A percentile compares a stretch with the other conserved stretches of the same genome.
phyloP scores from a whole-genome alignment of 2,797 vertebrate genomes.

The Sebastes trivittatus region DNA sequence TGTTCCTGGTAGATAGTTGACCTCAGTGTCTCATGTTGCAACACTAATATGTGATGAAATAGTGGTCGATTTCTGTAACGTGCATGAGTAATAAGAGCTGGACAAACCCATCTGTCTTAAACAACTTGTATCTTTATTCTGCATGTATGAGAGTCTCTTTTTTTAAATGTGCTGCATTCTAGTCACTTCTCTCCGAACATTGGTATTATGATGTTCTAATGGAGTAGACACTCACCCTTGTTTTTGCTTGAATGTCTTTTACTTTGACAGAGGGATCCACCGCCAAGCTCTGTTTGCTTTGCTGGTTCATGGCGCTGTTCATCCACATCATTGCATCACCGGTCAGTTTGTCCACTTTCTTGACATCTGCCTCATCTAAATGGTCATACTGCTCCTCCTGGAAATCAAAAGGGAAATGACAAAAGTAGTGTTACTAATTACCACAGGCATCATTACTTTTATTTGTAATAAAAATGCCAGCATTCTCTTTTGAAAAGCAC shows the following conservation, averaged over 20 bases:
- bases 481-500: constrained; percentile 66
- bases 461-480: background rate
- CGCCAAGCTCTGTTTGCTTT: constrained; percentile 91
- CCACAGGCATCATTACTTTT: background rate
- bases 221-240: constrained; percentile 83
- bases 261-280: constrained; percentile 89
- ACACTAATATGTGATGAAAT: background rate
- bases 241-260: constrained; percentile 91
- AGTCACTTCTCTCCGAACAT: background rate
- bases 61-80: background rate
- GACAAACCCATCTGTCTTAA: background rate
- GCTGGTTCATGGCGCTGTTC: constrained; percentile 96
- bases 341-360: constrained; percentile 91
- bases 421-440: background rate
- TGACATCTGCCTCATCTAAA: constrained; percentile 90
- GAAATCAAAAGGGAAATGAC: background rate
- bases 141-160: background rate
- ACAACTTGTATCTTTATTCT: background rate
- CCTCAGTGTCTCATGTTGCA: background rate
- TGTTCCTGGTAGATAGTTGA: background rate
- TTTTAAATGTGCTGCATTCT: background rate
- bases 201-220: background rate
- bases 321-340: constrained; percentile 96
- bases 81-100: background rate
- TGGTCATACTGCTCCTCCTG: constrained; percentile 97